Conservation (phyloP, 2,113 vertebrate species). For the Xerus inauris region DNA sequence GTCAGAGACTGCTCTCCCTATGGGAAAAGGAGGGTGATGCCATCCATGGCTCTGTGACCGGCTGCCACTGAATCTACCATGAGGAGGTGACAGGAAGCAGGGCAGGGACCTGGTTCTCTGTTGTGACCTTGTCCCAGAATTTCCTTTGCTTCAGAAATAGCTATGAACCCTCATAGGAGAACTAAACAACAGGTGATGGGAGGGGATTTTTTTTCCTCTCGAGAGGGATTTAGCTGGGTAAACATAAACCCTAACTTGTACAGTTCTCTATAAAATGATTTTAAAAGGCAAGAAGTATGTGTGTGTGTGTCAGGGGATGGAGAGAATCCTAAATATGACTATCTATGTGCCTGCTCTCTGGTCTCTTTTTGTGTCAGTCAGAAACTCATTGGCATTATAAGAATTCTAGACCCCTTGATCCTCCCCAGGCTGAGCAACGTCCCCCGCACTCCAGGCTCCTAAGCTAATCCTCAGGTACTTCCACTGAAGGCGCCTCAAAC, state of each 20-base stretch:
- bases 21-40: not conserved
- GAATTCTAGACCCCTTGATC: not conserved
- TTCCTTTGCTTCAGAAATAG: not conserved
- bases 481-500: not conserved
- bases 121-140: not conserved
- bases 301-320: fast-evolving
- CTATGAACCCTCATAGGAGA: not conserved
- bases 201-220: not conserved
- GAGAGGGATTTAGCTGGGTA: not conserved
- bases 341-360: not conserved
- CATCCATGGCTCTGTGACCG: not conserved
- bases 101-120: not conserved
- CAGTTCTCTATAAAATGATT: conserved; percentile 69
- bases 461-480: not conserved
- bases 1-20: not conserved
- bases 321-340: not conserved
- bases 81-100: not conserved
- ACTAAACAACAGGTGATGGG: not conserved
- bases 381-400: not conserved
- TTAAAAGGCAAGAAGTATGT: not conserved
- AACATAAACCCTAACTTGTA: conserved; percentile 36
- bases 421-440: not conserved
- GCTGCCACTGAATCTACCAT: not conserved
- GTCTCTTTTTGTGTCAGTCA: not conserved
- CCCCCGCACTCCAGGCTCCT: not conserved